Evolutionary conservation across 2,113 vertebrate species (phyloP).

Genomic region (Butorides virescens): DNA sequence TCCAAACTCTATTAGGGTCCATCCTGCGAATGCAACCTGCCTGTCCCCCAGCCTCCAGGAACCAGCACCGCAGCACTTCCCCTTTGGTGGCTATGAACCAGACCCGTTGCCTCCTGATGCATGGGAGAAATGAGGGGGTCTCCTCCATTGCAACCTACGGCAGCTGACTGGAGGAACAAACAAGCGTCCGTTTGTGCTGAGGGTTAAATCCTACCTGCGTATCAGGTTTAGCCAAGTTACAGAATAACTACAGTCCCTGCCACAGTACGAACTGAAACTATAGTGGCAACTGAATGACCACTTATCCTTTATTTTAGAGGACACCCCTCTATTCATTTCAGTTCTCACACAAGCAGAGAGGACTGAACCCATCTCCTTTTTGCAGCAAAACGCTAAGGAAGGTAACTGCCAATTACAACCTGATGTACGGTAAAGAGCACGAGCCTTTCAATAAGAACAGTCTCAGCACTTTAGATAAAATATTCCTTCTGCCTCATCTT

Average conservation of each 20-base stretch:
- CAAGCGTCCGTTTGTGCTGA: background rate
- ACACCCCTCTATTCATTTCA: background rate
- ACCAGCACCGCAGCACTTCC: accelerated
- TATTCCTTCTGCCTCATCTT: background rate
- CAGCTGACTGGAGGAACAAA: background rate
- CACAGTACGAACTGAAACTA: background rate
- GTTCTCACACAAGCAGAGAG: background rate
- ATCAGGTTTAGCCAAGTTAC: background rate
- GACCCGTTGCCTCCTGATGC: accelerated
- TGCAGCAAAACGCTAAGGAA: background rate
- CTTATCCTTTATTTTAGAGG: background rate
- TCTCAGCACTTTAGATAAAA: background rate
- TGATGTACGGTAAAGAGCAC: background rate
- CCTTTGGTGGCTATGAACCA: background rate
- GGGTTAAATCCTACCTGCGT: background rate
- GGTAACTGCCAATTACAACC: background rate
- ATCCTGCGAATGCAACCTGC: background rate
- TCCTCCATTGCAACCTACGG: background rate
- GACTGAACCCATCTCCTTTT: background rate
- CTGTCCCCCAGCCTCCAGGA: background rate
- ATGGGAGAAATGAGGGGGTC: background rate
- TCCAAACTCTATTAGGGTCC: background rate
- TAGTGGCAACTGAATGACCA: background rate
- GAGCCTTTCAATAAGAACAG: background rate
- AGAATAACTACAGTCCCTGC: background rate